These are phyloP conservation scores for Sebastes steindachneri DNA, from an alignment of 2,797 vertebrate genomes.

Conservation along the genomic window DNA sequence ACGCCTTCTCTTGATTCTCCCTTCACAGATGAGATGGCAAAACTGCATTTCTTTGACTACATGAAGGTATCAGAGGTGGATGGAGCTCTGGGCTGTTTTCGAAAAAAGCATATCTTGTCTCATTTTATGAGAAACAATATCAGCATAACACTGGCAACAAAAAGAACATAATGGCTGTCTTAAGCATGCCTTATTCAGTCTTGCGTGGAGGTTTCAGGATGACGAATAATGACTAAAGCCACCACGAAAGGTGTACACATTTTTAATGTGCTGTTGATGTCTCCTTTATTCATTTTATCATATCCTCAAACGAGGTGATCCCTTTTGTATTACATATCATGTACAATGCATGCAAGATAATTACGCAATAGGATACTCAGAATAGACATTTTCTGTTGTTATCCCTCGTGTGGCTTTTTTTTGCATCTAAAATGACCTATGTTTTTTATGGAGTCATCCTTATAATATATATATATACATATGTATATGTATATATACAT, in stretches of 20 bases:
- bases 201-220: constrained; percentile 90
- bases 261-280: constrained; percentile 96
- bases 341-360: constrained; percentile 89
- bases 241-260: constrained; percentile 92
- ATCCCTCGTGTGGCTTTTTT: constrained; percentile 81
- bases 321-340: constrained; percentile 87
- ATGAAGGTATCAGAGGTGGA: constrained; percentile 76
- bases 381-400: constrained; percentile 83
- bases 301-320: constrained; percentile 82
- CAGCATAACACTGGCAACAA: constrained; percentile 86
- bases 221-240: constrained; percentile 88
- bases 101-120: constrained; percentile 81
- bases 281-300: constrained; percentile 87
- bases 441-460: constrained; percentile 79
- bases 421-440: constrained; percentile 79
- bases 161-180: constrained; percentile 90
- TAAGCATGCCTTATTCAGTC: constrained; percentile 99
- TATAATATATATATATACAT: constrained; percentile 3
- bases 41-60: constrained; percentile 80
- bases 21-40: constrained; percentile 77
- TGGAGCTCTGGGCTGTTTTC: constrained; percentile 69
- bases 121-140: constrained; percentile 83
- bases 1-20: constrained; percentile 67
- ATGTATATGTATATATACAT: neutral
- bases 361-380: constrained; percentile 86